Base-by-base conservation (phyloP, 2,888 invertebrate genomes). In the Ashinkailepas kermadecensis region DNA sequence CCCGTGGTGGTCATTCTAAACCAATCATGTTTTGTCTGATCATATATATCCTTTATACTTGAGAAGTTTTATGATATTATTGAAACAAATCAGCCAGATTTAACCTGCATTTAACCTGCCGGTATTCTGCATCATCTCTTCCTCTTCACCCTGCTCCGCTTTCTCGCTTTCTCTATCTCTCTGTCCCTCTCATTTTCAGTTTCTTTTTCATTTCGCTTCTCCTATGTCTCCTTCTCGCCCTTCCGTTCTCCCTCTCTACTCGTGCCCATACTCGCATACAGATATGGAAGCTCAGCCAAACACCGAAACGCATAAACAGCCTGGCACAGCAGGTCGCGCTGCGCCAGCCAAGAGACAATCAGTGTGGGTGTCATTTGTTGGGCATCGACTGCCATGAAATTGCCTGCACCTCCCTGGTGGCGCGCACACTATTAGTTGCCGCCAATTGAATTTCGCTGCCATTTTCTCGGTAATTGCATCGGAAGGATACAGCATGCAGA, bases 301-400 rank as follows among this genome's bases (percentile, higher is more conserved):
- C 62, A 62, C 62, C 15, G 15, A 62, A 13, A 13, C 12, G 2
- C 62, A 62, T 18, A 13, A 13, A 13, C 62, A 62, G 15, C 6
- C 62, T 7, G 13, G 4, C 13, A 13, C 62, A 13, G 15, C 13
- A 23, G n/a, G 65, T 23, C 65, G 21, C 23, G 9, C 65, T 9
- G 23, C 65, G 23, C 23, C 65, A 23, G 9, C 54, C 74, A 10
- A 54, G 23, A 74, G 54, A 74, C 54, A 74, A 74, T 74, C 74
- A 39, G 74, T 74, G 18, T 23, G 74, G 54, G 39, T 39, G 54
- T 74, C 74, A 74, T 74, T 74, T 74, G 74, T 74, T 54, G 7
- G 54, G 74, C 18, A 74, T 74, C 74, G 74, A 74, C 74, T 74
- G 39, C 74, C 74, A 74, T 74, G 74, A 74, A 74, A 74, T 74